Evolutionary conservation across 2,797 vertebrate genomes (phyloP), one percentile per base, ranked within the genome.

Genomic region (Cetoscarus ocellatus): DNA sequence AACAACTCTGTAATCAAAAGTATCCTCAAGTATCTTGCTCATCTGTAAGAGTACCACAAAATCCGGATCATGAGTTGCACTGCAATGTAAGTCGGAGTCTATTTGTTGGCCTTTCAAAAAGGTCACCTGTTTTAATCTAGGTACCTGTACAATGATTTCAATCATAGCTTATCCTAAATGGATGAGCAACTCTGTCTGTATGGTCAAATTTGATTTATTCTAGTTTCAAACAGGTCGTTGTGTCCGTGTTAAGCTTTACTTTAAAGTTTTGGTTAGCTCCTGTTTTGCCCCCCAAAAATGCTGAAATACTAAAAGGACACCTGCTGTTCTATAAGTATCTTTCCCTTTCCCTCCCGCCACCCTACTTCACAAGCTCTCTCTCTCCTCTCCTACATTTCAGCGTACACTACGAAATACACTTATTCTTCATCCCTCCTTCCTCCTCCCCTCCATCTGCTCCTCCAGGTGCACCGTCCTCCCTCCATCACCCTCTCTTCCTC

Each of bases 261-360:
- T 34, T 48, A 18, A 18, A 69, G 65, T 76, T 66, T 68, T 77
- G 71, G 76, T 70, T 54, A 70, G 42, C 40, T 82, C 68, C 67
- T 51, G 49, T 82, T 80, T 60, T 82, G 65, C 77, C 65, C 42
- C 70, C 10, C 47, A 38, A 49, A 50, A 67, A 61, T 83, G 84
- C 84, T 91, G 82, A 90, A 87, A 85, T 67, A 84, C 67, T 67
- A 73, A 90, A 87, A 89, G 61, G 74, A 70, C 85, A 92, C 75
- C 79, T 88, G 86, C 56, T 84, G 54, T 63, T 66, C 62, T 51
- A 55, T 70, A 54, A 63, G 15, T 75, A 42, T 53, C 62, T 72
- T 64, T 43, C 15, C 53, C n/a, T 59, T 58, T 58, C 50, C 36
- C 40, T 57, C 27, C n/a, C 17, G 49, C 52, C 45, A 58, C 61